Conservation (phyloP, 2,797 vertebrate genomes). For the Notoglanidium macrostoma region DNA sequence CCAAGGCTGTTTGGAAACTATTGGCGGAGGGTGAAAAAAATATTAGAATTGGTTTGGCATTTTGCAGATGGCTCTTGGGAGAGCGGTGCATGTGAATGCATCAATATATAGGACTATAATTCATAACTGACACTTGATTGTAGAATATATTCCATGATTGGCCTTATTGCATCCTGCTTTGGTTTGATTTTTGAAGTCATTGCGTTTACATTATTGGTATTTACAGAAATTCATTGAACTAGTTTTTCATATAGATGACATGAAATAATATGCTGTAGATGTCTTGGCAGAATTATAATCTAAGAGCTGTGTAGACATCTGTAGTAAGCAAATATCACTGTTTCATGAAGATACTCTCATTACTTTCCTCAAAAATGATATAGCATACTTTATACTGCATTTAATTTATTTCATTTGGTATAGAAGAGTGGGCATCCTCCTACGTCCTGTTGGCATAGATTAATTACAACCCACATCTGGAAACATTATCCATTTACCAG, state of each 20-base stretch:
- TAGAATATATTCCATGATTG: constrained; percentile 2
- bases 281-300: background rate
- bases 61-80: constrained; percentile 33
- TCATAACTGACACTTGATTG: constrained; percentile 1
- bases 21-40: constrained; percentile 26
- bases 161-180: background rate
- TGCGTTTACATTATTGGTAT: background rate
- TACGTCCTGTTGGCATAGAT: background rate
- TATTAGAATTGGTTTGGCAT: constrained; percentile 35
- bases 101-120: background rate
- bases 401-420: constrained; percentile 1
- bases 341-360: background rate
- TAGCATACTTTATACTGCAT: background rate
- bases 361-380: background rate
- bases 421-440: background rate
- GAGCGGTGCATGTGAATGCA: constrained; percentile 6
- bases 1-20: constrained; percentile 45
- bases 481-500: constrained; percentile 15
- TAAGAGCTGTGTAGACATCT: background rate
- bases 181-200: background rate
- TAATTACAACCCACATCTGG: background rate
- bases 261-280: background rate
- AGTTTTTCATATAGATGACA: background rate
- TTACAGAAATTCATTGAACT: background rate
- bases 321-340: background rate